phyloP scores from a whole-genome alignment of 2,888 invertebrate species.

The Strigamia crassipes region DNA sequence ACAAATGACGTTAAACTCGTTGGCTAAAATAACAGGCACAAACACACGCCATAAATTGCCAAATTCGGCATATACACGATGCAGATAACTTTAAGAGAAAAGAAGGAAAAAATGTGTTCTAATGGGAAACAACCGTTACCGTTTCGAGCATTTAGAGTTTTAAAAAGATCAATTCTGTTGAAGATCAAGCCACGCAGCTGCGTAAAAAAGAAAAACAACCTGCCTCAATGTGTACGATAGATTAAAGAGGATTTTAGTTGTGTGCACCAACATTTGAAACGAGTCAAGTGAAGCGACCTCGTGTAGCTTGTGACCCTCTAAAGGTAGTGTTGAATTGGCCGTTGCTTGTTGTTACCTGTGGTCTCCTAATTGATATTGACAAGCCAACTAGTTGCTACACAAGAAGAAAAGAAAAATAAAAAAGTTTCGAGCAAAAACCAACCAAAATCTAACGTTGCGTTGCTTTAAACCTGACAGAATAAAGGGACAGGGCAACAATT shows the following conservation, averaged over 20 bases:
- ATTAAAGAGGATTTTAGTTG: slow-evolving; percentile 40
- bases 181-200: slow-evolving; percentile 33
- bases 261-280: slow-evolving; percentile 38
- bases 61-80: not conserved
- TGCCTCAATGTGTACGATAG: not conserved
- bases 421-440: not conserved
- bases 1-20: not conserved
- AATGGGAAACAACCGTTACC: not conserved
- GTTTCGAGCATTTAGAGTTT: slow-evolving; percentile 1
- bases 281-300: slow-evolving; percentile 42
- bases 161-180: slow-evolving; percentile 4
- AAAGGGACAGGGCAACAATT: not conserved
- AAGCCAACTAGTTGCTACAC: slow-evolving; percentile 6
- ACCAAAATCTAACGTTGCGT: not conserved
- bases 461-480: not conserved
- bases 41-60: not conserved
- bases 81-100: not conserved
- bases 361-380: slow-evolving; percentile 38
- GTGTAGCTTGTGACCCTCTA: slow-evolving; percentile 37
- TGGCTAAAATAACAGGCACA: not conserved
- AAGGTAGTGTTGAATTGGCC: slow-evolving; percentile 38
- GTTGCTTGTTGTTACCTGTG: slow-evolving; percentile 38
- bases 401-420: not conserved
- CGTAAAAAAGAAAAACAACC: not conserved
- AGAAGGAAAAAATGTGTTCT: not conserved